Evolutionary conservation across 2,113 vertebrate species (phyloP).

Genomic region (Strix aluco): DNA sequence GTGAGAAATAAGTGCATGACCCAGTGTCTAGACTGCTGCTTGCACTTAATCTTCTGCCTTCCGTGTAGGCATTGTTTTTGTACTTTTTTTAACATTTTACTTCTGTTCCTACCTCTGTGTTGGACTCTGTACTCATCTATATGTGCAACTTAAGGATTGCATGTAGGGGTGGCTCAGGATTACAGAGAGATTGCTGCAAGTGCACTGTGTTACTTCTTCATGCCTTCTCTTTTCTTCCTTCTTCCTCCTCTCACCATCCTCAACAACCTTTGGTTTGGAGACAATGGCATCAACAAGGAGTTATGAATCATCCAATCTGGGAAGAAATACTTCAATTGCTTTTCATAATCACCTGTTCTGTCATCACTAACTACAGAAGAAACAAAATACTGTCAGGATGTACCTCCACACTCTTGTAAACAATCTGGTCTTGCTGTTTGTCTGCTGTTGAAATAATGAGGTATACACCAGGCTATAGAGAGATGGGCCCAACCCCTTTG

Average conservation of each 20-base stretch:
- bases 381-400: slow-evolving; percentile 2
- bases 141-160: background rate
- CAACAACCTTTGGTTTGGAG: background rate
- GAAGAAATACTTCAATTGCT: slow-evolving; percentile 10
- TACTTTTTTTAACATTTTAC: background rate
- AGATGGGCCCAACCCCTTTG: slow-evolving; percentile 6
- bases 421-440: background rate
- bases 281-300: background rate
- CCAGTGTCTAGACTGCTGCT: slow-evolving; percentile 1
- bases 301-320: background rate
- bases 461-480: background rate
- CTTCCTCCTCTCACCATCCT: background rate
- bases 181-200: background rate
- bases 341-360: slow-evolving; percentile 15
- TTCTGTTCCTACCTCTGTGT: background rate
- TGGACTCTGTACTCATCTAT: background rate
- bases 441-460: background rate
- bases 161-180: background rate
- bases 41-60: background rate
- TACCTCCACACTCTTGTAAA: background rate
- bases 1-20: background rate
- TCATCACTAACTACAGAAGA: slow-evolving; percentile 20
- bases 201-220: background rate
- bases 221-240: background rate
- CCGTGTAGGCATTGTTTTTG: background rate